Evolutionary conservation across 1,140 invertebrate species (phyloP).

Genomic region (Eupristina koningsbergeri): DNA sequence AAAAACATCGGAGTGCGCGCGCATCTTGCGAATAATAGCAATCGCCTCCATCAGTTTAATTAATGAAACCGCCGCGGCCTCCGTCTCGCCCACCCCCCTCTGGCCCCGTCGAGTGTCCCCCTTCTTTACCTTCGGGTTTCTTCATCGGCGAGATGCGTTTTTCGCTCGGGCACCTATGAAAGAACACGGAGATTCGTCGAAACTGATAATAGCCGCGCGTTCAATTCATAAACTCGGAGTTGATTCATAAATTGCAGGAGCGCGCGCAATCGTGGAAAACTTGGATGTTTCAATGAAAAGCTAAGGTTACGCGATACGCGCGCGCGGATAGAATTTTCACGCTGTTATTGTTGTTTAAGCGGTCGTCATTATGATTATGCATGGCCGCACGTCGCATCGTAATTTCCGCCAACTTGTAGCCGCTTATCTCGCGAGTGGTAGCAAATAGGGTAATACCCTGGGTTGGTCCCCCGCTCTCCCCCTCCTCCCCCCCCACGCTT

Average conservation of each 20-base stretch:
- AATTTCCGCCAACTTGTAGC: constrained; percentile 39
- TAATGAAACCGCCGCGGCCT: constrained; percentile 38
- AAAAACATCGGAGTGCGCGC: not conserved
- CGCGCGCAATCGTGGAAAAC: constrained; percentile 24
- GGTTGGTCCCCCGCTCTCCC: not conserved
- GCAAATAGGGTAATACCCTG: not conserved
- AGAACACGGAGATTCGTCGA: not conserved
- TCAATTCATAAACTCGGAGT: constrained; percentile 36
- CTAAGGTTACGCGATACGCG: constrained; percentile 38
- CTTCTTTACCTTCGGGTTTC: constrained; percentile 21
- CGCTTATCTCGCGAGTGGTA: not conserved
- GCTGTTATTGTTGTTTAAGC: not conserved
- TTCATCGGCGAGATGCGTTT: constrained; percentile 18
- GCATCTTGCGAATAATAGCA: constrained; percentile 38
- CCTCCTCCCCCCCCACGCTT: not conserved
- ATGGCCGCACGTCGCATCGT: constrained; percentile 13
- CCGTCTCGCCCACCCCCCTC: too few relatives aligned
- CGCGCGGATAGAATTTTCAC: not conserved
- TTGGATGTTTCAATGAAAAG: constrained; percentile 45
- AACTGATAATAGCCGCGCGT: constrained; percentile 6
- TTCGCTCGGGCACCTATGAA: not conserved
- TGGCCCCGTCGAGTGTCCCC: too few relatives aligned
- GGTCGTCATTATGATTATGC: not conserved
- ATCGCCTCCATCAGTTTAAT: constrained; percentile 45
- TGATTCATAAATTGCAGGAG: constrained; percentile 46